Percentiles rank a stretch among this genome's conserved stretches.
phyloP scores from a whole-genome alignment of 2,113 vertebrate species.

The Gracilinanus agilis region DNA sequence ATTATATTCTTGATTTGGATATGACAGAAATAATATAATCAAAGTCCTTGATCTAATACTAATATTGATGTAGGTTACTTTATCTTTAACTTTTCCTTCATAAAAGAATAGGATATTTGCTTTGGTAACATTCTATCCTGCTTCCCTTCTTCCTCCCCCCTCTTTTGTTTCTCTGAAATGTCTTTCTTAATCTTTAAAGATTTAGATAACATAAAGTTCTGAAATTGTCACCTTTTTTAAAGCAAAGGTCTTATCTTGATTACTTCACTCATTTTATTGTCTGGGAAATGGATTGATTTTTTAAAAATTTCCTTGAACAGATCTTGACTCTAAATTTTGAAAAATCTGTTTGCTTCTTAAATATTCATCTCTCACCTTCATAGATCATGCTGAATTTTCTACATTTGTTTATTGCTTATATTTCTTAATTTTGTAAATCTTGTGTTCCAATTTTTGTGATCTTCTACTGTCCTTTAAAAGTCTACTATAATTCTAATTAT shows the following conservation, averaged over 20 bases:
- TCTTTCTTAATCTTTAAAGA: not conserved
- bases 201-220: not conserved
- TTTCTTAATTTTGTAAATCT: not conserved
- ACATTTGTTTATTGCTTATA: not conserved
- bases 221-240: not conserved
- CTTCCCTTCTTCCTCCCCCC: not conserved
- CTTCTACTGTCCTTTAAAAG: too few species aligned
- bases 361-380: not conserved
- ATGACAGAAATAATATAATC: too few species aligned
- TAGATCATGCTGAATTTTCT: not conserved
- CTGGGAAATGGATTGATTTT: not conserved
- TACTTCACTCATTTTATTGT: not conserved
- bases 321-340: not conserved
- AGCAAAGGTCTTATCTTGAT: not conserved
- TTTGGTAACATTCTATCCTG: too few species aligned
- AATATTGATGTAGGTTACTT: not conserved
- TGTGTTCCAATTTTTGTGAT: not conserved
- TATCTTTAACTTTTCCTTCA: not conserved
- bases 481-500: not conserved
- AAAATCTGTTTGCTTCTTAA: not conserved
- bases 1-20: too few species aligned
- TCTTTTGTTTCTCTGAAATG: not conserved
- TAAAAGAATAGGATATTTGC: not conserved
- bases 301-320: not conserved
- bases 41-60: too few species aligned